A percentile compares a stretch with the other conserved stretches of the same genome.
These are phyloP conservation scores for Pegea sp. DNA, from an alignment of 23 tunicate genomes.

Conservation along the genomic window DNA sequence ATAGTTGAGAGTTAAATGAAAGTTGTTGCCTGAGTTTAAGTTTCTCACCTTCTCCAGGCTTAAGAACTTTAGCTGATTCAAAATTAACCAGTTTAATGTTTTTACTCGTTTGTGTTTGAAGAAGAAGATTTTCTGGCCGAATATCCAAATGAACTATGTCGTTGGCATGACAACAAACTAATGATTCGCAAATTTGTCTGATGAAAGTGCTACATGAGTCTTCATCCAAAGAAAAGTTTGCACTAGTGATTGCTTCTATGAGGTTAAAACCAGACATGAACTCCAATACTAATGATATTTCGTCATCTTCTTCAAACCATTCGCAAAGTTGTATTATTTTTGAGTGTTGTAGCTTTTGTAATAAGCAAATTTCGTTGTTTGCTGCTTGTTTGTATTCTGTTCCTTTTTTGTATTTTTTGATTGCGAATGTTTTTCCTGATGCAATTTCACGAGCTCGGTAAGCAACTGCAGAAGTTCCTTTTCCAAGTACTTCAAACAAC, in stretches of 20 bases:
- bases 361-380: conserved; percentile 59
- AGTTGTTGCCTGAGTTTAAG: too few relatives aligned
- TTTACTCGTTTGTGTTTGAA: conserved; percentile 54
- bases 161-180: conserved; percentile 55
- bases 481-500: conserved; percentile 76
- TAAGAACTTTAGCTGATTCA: conserved; percentile 55
- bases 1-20: neutral
- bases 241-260: conserved; percentile 41
- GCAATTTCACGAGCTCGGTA: conserved; percentile 78
- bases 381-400: conserved; percentile 66
- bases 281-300: conserved; percentile 78
- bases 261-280: conserved; percentile 85
- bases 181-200: conserved; percentile 68
- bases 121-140: conserved; percentile 76
- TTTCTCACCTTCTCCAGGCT: conserved; percentile 77
- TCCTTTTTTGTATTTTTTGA: conserved; percentile 22
- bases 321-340: conserved; percentile 78
- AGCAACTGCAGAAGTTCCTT: conserved; percentile 62
- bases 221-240: conserved; percentile 51
- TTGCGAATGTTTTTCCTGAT: conserved; percentile 78
- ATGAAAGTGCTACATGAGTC: conserved; percentile 43
- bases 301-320: conserved; percentile 65
- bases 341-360: conserved; percentile 85
- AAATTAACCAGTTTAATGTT: conserved; percentile 75
- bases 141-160: conserved; percentile 83